Percentiles rank a stretch among this genome's conserved stretches.
Evolutionary conservation across 2,113 vertebrate genomes (phyloP).

Genomic region (Notarius quadriscutis): DNA sequence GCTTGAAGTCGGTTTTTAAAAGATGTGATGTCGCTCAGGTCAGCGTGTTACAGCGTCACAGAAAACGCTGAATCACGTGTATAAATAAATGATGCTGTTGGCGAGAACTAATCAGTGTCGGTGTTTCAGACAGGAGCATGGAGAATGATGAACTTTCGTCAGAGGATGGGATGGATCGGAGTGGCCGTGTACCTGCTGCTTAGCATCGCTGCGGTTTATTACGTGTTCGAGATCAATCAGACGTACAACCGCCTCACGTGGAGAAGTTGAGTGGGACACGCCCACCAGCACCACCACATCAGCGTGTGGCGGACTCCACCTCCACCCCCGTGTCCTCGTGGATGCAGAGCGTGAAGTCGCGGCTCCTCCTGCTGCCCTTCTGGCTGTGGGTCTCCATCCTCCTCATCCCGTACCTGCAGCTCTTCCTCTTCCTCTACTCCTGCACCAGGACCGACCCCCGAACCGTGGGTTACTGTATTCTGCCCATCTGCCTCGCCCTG

Average conservation of each 20-base stretch:
- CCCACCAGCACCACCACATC: slow-evolving; percentile 73
- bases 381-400: slow-evolving; percentile 91
- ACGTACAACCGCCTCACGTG: slow-evolving; percentile 86
- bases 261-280: slow-evolving; percentile 76
- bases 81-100: not conserved
- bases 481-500: slow-evolving; percentile 90
- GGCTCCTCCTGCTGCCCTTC: slow-evolving; percentile 84
- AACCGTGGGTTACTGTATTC: slow-evolving; percentile 91
- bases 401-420: slow-evolving; percentile 91
- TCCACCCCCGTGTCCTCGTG: slow-evolving; percentile 67
- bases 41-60: no score
- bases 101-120: not conserved
- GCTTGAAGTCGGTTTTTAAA: no score
- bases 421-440: slow-evolving; percentile 97
- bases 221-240: slow-evolving; percentile 91
- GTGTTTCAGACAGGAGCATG: slow-evolving; percentile 79
- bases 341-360: slow-evolving; percentile 71
- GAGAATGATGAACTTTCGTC: slow-evolving; percentile 99
- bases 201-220: slow-evolving; percentile 85
- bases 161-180: slow-evolving; percentile 96
- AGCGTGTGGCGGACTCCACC: slow-evolving; percentile 69
- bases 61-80: no score
- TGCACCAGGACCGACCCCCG: slow-evolving; percentile 93
- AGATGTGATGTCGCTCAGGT: no score
- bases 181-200: slow-evolving; percentile 86